Evolutionary conservation across 1,140 invertebrate species (phyloP), one percentile per base, ranked within the genome.

Genomic region (Chrysomallon squamiferum): DNA sequence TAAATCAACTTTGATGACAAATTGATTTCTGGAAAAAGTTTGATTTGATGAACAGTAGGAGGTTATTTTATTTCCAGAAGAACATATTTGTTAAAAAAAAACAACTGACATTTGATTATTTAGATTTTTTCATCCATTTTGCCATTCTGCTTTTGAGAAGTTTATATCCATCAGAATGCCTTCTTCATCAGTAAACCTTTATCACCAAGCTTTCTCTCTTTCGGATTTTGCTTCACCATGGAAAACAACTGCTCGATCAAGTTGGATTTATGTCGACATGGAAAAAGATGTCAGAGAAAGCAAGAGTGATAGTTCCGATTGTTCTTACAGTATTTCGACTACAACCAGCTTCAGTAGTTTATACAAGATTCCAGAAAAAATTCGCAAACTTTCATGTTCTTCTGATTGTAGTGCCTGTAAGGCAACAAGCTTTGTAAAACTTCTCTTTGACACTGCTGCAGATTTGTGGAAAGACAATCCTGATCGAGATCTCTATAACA

Each of bases 401-500:
- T 63, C 66, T 11, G 22, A 27, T 25, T 67, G 59, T 54, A 41
- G 20, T 18, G 20, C 49, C 5, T 56, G 49, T 38, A 29, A 62
- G 49, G 27, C 50, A 29, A 54, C 50, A 22, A 30, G 27, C 6
- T 60, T 64, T 25, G 50, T 49, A 6, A 54, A 45, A 22, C 5
- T 68, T 30, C 47, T 73, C 45, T 57, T 43, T 22, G 65, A 65
- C 29, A 45, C 73, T n/a, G 69, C 72, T 4, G 52, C 61, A 6
- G 75, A 74, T 15, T 66, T 83, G 45, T 83, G 81, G 81, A 77
- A 75, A 56, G 81, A 81, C 27, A 80, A 83, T 47, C 81, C 81
- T 11, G 79, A 83, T 52, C 70, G 77, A 20, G 81, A 83, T 54
- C 68, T 71, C 20, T 82, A 76, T 65, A 77, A 80, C 58, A 83